These are phyloP conservation scores for Thysanoteuthis rhombus DNA, from an alignment of 2,888 invertebrate species.

Conservation along the genomic window DNA sequence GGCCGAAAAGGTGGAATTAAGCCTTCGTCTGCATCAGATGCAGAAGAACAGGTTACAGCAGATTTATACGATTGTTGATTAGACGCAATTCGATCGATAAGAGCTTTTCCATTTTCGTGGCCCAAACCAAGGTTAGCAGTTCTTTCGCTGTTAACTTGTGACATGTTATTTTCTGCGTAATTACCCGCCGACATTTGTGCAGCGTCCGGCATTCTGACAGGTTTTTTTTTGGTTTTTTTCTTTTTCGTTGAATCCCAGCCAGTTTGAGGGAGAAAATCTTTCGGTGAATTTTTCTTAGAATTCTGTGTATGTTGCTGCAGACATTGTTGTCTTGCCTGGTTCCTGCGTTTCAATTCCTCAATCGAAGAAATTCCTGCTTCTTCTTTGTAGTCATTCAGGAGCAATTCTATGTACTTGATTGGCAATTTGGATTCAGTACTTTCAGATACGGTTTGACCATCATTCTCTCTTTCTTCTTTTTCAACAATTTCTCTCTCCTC, in stretches of 20 bases:
- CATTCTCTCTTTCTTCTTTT: slow-evolving; percentile 12
- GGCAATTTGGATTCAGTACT: slow-evolving; percentile 37
- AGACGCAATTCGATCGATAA: not conserved
- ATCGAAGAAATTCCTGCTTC: slow-evolving; percentile 43
- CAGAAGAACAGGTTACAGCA: not conserved
- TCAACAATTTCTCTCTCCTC: slow-evolving; percentile 25
- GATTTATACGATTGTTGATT: not conserved
- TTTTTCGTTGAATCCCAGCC: not conserved
- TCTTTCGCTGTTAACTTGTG: not conserved
- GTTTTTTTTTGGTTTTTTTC: slow-evolving; percentile 26
- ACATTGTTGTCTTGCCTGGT: slow-evolving; percentile 48
- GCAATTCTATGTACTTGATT: slow-evolving; percentile 43
- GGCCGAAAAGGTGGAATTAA: not conserved
- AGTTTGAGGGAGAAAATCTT: not conserved
- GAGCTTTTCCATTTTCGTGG: not conserved
- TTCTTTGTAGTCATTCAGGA: slow-evolving; percentile 45
- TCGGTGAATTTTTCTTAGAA: not conserved
- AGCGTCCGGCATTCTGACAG: not conserved
- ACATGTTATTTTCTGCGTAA: not conserved
- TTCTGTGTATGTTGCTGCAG: slow-evolving; percentile 43
- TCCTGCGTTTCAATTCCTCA: slow-evolving; percentile 46
- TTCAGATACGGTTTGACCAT: not conserved
- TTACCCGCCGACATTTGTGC: not conserved
- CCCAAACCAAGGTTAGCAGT: not conserved
- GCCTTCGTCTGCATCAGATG: not conserved